These are phyloP conservation scores for Batillaria attramentaria DNA, from an alignment of 1,140 invertebrate genomes.

Conservation along the genomic window DNA sequence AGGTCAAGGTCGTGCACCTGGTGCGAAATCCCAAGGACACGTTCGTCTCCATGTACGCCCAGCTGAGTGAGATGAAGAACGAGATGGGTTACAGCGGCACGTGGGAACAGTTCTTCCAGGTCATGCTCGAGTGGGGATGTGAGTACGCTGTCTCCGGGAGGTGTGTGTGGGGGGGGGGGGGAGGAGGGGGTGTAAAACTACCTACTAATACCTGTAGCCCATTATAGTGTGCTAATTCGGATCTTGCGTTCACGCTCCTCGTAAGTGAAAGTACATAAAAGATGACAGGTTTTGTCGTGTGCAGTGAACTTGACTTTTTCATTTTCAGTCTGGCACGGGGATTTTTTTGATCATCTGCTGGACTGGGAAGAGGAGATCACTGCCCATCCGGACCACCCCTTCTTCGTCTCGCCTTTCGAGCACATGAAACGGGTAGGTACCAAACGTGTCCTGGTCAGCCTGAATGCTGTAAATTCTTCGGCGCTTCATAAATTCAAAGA, in stretches of 20 bases:
- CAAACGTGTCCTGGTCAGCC: too few species aligned
- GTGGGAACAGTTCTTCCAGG: constrained; percentile 34
- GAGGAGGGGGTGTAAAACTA: too few species aligned
- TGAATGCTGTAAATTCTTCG: too few species aligned
- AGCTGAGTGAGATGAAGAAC: constrained; percentile 26
- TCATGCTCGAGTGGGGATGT: constrained; percentile 35
- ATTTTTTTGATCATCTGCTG: constrained; percentile 29
- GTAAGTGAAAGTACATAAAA: too few species aligned
- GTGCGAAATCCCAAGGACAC: constrained; percentile 37
- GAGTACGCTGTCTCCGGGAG: too few species aligned
- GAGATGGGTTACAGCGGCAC: constrained; percentile 33
- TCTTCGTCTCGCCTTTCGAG: constrained; percentile 25
- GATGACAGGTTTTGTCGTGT: too few species aligned
- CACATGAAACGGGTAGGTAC: constrained; percentile 27
- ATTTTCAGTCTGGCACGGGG: constrained; percentile 27
- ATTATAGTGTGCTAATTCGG: too few species aligned
- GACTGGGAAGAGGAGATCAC: constrained; percentile 31
- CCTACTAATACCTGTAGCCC: too few species aligned
- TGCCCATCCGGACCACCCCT: constrained; percentile 10
- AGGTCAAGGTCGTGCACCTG: constrained; percentile 32
- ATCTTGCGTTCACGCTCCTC: too few species aligned
- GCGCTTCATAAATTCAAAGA: too few species aligned
- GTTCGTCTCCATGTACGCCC: constrained; percentile 33
- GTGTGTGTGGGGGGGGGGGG: too few species aligned
- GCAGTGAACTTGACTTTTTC: too few species aligned